phyloP scores from a whole-genome alignment of 2,888 invertebrate genomes.

The Cantharis flavilabris region DNA sequence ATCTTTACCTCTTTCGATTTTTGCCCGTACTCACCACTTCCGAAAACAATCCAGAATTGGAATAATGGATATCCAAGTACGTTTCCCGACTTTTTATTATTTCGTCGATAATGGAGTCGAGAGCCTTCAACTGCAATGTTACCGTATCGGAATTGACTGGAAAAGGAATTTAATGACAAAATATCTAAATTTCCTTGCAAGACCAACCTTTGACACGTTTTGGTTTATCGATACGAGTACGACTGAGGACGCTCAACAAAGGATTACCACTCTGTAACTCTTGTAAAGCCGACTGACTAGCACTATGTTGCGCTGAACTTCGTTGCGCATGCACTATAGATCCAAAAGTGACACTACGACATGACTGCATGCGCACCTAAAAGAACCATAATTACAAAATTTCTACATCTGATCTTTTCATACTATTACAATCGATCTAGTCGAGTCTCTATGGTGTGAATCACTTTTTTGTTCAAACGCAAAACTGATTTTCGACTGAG shows the following conservation, averaged over 20 bases:
- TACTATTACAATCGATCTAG: not conserved
- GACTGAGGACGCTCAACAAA: not conserved
- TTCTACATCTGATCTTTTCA: too few species aligned
- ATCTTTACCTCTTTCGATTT: not conserved
- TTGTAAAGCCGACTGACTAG: not conserved
- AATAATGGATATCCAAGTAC: slow-evolving; percentile 45
- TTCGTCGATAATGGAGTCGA: slow-evolving; percentile 41
- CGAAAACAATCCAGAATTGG: slow-evolving; percentile 50
- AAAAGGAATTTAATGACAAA: not conserved
- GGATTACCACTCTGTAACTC: not conserved
- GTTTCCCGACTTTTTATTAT: slow-evolving; percentile 43
- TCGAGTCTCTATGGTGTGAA: not conserved
- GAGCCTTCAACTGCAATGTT: slow-evolving; percentile 7
- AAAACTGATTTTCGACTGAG: not conserved
- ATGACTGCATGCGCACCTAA: not conserved
- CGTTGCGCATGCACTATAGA: not conserved
- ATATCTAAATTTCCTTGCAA: not conserved
- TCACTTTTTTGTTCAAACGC: not conserved
- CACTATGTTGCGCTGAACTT: not conserved
- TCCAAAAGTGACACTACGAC: slow-evolving; percentile 14
- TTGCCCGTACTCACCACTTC: slow-evolving; percentile 40
- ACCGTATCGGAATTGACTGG: not conserved
- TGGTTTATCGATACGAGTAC: not conserved
- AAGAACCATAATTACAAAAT: not conserved
- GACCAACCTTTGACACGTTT: not conserved